phyloP scores from a whole-genome alignment of 2,797 vertebrate genomes.

The Botia kubotai region DNA sequence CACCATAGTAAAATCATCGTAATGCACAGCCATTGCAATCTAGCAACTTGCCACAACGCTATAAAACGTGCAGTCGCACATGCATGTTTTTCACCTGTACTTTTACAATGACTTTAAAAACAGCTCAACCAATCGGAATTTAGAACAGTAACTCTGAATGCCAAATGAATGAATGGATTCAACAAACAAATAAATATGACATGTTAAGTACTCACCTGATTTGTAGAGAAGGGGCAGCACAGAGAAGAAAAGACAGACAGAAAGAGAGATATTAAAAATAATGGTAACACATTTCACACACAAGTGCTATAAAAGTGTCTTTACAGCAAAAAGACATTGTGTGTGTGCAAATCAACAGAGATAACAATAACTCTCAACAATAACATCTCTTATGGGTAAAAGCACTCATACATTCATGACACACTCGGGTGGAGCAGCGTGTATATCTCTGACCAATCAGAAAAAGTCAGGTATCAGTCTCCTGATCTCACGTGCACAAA shows the following conservation, averaged over 20 bases:
- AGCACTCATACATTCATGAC: slow-evolving; percentile 30
- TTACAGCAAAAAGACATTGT: slow-evolving; percentile 5
- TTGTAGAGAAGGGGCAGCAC: not conserved
- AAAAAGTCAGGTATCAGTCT: slow-evolving; percentile 34
- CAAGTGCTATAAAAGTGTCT: not conserved
- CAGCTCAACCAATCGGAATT: not conserved
- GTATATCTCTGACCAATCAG: slow-evolving; percentile 10
- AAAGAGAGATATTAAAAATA: not conserved
- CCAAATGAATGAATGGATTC: not conserved
- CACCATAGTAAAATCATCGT: too few relatives aligned
- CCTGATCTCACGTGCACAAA: slow-evolving; percentile 17
- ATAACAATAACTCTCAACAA: not conserved
- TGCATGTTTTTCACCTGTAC: too few relatives aligned
- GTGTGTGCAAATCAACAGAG: slow-evolving; percentile 30
- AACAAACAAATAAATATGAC: not conserved
- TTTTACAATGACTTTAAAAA: not conserved
- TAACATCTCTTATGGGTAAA: slow-evolving; percentile 30
- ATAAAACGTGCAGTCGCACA: too few relatives aligned
- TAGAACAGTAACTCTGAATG: not conserved
- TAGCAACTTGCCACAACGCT: too few relatives aligned
- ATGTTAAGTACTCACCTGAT: slow-evolving; percentile 43
- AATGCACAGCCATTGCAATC: too few relatives aligned
- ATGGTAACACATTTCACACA: not conserved
- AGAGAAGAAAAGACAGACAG: not conserved
- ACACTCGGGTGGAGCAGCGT: not conserved